Evolutionary conservation across 2,113 vertebrate genomes (phyloP).

Genomic region (Silurus meridionalis): DNA sequence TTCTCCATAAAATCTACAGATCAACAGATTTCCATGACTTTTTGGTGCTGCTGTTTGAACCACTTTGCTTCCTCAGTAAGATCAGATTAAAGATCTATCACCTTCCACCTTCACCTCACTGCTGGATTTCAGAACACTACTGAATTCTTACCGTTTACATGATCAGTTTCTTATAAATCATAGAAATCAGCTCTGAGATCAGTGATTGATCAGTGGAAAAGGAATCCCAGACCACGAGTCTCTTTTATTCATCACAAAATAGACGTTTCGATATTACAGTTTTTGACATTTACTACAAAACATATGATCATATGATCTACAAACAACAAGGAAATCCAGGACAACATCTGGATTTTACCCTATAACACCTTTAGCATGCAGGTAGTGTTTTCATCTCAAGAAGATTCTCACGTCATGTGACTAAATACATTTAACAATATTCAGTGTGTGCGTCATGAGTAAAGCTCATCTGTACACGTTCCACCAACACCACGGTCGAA

Average conservation of each 20-base stretch:
- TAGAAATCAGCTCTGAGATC: neutral
- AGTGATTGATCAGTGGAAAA: neutral
- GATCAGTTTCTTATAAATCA: neutral
- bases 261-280: neutral
- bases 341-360: neutral
- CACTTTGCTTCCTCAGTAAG: neutral
- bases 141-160: neutral
- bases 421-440: neutral
- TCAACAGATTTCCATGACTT: no score
- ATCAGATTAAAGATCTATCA: neutral
- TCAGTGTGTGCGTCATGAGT: neutral
- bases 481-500: neutral
- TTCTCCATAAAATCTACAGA: no score
- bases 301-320: neutral
- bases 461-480: neutral
- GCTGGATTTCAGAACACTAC: neutral
- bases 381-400: neutral
- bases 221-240: neutral
- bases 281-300: neutral
- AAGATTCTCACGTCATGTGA: neutral
- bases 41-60: no score
- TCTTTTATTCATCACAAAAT: conserved; percentile 28
- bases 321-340: neutral
- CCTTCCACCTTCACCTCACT: neutral
- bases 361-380: conserved; percentile 3